phyloP scores from a whole-genome alignment of 1,140 invertebrate genomes.

The Paramacrobiotus metropolitanus region DNA sequence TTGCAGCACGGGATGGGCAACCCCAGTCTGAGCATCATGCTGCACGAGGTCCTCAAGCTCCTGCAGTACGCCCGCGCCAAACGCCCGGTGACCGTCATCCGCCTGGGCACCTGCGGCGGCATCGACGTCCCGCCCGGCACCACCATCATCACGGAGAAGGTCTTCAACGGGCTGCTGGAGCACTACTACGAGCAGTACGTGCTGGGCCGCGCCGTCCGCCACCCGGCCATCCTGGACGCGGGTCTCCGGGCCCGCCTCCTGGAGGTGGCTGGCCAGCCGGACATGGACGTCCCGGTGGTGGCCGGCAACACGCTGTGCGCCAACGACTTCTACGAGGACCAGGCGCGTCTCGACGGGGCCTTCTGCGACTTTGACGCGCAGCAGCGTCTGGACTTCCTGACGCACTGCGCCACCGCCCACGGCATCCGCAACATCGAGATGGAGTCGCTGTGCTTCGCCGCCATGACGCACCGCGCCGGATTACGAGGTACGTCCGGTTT shows the following conservation, averaged over 20 bases:
- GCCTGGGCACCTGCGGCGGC: slow-evolving; percentile 79
- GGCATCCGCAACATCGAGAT: slow-evolving; percentile 93
- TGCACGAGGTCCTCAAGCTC: slow-evolving; percentile 78
- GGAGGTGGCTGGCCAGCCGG: slow-evolving; percentile 32
- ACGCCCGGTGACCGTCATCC: slow-evolving; percentile 45
- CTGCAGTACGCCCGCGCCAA: slow-evolving; percentile 53
- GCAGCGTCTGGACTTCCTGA: slow-evolving; percentile 70
- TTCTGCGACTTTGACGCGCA: slow-evolving; percentile 75
- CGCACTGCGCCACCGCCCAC: slow-evolving; percentile 37
- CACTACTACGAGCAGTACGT: slow-evolving; percentile 52
- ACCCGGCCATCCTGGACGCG: slow-evolving; percentile 56
- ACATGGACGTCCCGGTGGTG: slow-evolving; percentile 36
- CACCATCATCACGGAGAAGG: slow-evolving; percentile 62
- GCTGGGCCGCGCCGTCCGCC: slow-evolving; percentile 53
- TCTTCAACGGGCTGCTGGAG: slow-evolving; percentile 50
- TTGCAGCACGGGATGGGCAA: slow-evolving; percentile 74
- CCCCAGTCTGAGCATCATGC: slow-evolving; percentile 64
- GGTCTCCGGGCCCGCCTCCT: slow-evolving; percentile 51
- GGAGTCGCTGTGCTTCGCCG: slow-evolving; percentile 77
- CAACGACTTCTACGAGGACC: slow-evolving; percentile 84
- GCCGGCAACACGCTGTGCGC: slow-evolving; percentile 83
- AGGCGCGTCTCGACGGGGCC: slow-evolving; percentile 79
- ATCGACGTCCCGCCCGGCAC: slow-evolving; percentile 47
- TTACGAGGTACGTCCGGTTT: slow-evolving; percentile 49
- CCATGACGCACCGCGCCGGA: slow-evolving; percentile 75